These are phyloP conservation scores for Drosophila punjabiensis DNA, from an alignment of 1,140 invertebrate genomes.

Conservation along the genomic window DNA sequence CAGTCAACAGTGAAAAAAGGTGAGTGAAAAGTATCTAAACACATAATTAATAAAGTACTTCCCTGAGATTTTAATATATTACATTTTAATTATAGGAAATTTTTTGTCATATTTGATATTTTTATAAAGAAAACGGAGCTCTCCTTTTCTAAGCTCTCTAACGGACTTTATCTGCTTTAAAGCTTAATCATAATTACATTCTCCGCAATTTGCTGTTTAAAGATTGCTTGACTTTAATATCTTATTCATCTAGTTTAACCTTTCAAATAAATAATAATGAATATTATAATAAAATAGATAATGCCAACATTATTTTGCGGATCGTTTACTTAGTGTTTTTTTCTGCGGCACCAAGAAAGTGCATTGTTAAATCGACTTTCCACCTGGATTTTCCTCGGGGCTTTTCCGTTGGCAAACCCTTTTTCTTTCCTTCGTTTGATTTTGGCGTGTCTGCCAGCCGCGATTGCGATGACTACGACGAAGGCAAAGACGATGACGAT, in stretches of 20 bases:
- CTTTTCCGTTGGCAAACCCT: slow-evolving; percentile 40
- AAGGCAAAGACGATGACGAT: slow-evolving; percentile 17
- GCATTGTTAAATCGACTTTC: slow-evolving; percentile 21
- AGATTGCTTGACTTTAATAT: neutral
- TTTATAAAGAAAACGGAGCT: neutral
- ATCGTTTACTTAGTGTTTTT: neutral
- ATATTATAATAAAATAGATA: neutral
- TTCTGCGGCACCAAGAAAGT: neutral
- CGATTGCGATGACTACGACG: slow-evolving; percentile 40
- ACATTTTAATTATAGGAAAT: too few relatives aligned
- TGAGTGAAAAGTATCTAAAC: neutral
- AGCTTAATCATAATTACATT: neutral
- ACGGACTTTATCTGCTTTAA: neutral
- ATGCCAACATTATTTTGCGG: neutral
- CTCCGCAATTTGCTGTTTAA: neutral
- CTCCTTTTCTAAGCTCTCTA: too few relatives aligned
- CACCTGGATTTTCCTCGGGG: neutral
- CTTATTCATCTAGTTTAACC: too few relatives aligned
- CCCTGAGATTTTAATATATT: neutral
- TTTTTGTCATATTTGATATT: neutral
- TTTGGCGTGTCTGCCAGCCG: slow-evolving; percentile 70
- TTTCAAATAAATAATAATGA: slow-evolving; percentile 3
- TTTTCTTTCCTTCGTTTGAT: slow-evolving; percentile 71
- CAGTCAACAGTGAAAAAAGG: slow-evolving; percentile 19
- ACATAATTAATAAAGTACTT: neutral